Evolutionary conservation across 2,113 vertebrate genomes (phyloP).

Genomic region (Triplophysa tibetana): DNA sequence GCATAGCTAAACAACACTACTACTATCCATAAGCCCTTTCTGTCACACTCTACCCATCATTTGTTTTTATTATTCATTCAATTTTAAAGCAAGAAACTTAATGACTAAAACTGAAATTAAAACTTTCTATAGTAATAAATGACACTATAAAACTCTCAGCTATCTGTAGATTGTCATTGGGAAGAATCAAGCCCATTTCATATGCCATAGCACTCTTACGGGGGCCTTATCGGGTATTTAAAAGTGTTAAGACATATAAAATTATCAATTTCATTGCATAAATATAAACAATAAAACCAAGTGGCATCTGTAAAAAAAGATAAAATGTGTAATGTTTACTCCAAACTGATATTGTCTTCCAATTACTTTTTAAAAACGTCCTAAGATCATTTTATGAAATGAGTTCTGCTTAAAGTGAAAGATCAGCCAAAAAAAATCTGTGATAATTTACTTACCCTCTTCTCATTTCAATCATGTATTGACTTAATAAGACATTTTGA

Average conservation of each 20-base stretch:
- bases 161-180: background rate
- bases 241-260: background rate
- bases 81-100: too few relatives aligned
- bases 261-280: background rate
- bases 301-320: background rate
- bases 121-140: background rate
- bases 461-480: too few relatives aligned
- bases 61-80: too few relatives aligned
- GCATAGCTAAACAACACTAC: too few relatives aligned
- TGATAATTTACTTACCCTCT: too few relatives aligned
- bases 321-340: background rate
- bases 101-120: background rate
- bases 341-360: background rate
- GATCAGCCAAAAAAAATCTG: too few relatives aligned
- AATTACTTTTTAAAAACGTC: too few relatives aligned
- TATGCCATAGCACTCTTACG: background rate
- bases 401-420: too few relatives aligned
- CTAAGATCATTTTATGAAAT: background rate
- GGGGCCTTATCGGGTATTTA: background rate
- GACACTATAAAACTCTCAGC: background rate
- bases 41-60: too few relatives aligned
- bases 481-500: too few relatives aligned
- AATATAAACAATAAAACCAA: background rate
- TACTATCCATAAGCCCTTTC: too few relatives aligned
- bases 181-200: background rate